Conservation (phyloP, 2,113 vertebrate species). For the Halcyon malimbica region DNA sequence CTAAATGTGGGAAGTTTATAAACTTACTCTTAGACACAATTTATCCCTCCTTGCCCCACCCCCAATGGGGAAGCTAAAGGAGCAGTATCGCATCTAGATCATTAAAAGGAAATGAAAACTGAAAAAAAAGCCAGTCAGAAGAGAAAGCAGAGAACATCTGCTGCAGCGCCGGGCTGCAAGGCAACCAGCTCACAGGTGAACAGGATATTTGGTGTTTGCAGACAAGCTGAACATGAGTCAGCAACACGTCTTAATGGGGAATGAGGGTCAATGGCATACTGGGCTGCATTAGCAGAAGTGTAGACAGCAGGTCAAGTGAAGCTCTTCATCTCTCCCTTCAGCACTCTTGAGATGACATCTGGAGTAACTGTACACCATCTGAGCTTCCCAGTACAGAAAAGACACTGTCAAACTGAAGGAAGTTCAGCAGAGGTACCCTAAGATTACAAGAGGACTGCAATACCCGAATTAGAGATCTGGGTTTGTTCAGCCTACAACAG, state of each 20-base stretch:
- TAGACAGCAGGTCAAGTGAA: neutral
- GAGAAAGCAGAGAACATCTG: neutral
- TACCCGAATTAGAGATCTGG: neutral
- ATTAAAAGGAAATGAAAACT: neutral
- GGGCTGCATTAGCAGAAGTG: neutral
- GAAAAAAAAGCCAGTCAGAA: neutral
- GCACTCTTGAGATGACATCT: neutral
- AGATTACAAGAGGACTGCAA: neutral
- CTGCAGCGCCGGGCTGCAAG: neutral
- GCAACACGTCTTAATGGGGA: neutral
- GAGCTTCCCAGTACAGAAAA: neutral
- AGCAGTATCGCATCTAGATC: neutral
- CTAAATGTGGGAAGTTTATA: neutral
- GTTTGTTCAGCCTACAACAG: neutral
- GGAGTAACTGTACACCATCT: neutral
- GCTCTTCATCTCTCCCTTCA: neutral
- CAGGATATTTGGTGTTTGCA: neutral
- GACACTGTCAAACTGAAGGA: neutral
- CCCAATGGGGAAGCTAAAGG: neutral
- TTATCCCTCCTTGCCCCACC: accelerated
- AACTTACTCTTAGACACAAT: neutral
- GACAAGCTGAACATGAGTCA: neutral
- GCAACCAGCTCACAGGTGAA: neutral
- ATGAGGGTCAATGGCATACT: neutral
- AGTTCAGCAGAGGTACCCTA: neutral